Evolutionary conservation across 2,888 invertebrate species (phyloP).

Genomic region (Oscheius sp.): DNA sequence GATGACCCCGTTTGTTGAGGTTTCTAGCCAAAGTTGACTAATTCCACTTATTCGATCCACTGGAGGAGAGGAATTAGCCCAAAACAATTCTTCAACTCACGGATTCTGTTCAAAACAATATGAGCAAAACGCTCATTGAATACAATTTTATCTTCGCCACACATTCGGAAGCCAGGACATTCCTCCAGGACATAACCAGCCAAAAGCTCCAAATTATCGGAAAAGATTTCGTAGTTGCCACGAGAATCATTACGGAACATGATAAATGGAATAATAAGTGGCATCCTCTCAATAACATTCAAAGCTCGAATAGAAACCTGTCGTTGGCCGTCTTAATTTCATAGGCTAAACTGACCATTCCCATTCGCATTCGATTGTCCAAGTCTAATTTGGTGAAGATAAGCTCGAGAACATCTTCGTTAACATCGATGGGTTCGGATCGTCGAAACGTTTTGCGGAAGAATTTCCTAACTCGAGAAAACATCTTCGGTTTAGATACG

Average conservation of each 20-base stretch:
- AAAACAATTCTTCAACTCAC: slow-evolving; percentile 2
- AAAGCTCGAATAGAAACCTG: slow-evolving; percentile 13
- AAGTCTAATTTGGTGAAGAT: slow-evolving; percentile 26
- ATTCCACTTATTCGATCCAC: slow-evolving; percentile 33
- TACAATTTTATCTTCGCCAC: slow-evolving; percentile 20
- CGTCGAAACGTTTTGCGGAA: not conserved
- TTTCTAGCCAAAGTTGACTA: slow-evolving; percentile 34
- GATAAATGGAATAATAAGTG: slow-evolving; percentile 33
- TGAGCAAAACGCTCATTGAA: slow-evolving; percentile 9
- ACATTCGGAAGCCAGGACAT: slow-evolving; percentile 22
- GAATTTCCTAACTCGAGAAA: not conserved
- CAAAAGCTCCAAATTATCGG: slow-evolving; percentile 32
- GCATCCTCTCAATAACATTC: slow-evolving; percentile 22
- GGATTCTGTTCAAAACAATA: slow-evolving; percentile 13
- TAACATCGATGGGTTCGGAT: slow-evolving; percentile 1
- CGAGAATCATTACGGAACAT: slow-evolving; percentile 32
- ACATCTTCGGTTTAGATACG: not conserved
- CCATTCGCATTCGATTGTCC: slow-evolving; percentile 28
- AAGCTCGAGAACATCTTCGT: slow-evolving; percentile 20
- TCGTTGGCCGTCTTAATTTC: too few species aligned
- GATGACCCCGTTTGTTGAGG: slow-evolving; percentile 10
- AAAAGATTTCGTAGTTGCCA: slow-evolving; percentile 32
- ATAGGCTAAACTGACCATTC: too few species aligned
- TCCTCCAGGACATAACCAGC: slow-evolving; percentile 29
- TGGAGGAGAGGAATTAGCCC: slow-evolving; percentile 6